These are phyloP conservation scores for Climacteris rufus DNA, from an alignment of 2,113 vertebrate genomes.

Conservation along the genomic window DNA sequence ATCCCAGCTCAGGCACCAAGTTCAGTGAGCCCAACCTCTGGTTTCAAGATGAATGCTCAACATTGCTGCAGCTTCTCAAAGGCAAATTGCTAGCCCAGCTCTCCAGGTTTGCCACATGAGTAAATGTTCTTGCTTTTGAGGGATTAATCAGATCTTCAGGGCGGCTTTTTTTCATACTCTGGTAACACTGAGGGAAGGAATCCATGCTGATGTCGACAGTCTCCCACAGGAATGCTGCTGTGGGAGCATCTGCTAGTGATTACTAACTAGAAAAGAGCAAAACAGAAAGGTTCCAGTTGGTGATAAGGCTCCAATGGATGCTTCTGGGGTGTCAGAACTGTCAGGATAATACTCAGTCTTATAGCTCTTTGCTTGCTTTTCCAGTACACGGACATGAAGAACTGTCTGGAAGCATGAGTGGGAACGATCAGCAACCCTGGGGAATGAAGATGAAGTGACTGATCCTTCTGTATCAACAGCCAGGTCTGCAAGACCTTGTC, in stretches of 20 bases:
- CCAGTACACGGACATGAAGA: neutral
- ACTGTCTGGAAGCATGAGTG: neutral
- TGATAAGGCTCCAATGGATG: neutral
- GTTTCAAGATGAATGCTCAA: neutral
- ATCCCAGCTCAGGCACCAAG: neutral
- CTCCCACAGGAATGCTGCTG: constrained; percentile 46
- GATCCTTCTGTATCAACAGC: neutral
- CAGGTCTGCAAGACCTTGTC: neutral
- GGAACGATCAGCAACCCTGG: neutral
- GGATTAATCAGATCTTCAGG: constrained; percentile 3
- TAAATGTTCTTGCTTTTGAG: constrained; percentile 14
- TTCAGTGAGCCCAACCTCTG: neutral
- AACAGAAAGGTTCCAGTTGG: neutral
- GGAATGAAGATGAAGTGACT: neutral
- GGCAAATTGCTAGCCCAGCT: neutral
- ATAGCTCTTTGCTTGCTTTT: neutral
- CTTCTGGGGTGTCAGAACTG: neutral
- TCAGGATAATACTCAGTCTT: neutral
- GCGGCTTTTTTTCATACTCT: neutral
- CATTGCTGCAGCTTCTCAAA: neutral
- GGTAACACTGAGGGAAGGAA: neutral
- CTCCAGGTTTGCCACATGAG: neutral
- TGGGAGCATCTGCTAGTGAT: constrained; percentile 37
- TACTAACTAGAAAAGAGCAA: constrained; percentile 15
- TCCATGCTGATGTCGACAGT: neutral